Percentiles rank a stretch among this genome's conserved stretches.
Conservation (phyloP, 2,113 vertebrate species). For the Tamias sibiricus region DNA sequence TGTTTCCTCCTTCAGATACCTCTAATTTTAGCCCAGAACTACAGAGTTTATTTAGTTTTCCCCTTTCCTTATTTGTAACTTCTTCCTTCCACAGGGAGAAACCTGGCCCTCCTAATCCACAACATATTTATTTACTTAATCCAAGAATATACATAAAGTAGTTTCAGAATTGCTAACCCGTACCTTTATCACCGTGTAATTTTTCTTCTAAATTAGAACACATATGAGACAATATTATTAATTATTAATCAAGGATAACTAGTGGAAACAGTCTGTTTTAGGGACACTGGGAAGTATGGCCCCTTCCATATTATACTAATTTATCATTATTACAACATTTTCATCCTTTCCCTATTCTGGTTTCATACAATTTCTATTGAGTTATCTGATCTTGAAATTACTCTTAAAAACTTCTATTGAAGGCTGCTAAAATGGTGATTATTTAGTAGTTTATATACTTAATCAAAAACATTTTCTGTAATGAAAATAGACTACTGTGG, state of each 20-base stretch:
- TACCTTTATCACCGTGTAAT: not conserved
- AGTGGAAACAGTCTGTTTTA: constrained; percentile 12
- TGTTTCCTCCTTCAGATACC: not conserved
- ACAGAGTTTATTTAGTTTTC: not conserved
- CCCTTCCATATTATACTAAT: not conserved
- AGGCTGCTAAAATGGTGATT: constrained; percentile 42
- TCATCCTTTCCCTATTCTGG: constrained; percentile 1
- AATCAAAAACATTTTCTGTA: constrained; percentile 33
- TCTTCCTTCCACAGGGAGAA: not conserved
- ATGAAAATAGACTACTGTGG: not conserved
- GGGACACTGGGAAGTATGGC: not conserved
- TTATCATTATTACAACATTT: constrained; percentile 12
- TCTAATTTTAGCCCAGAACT: not conserved
- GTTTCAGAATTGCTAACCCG: not conserved
- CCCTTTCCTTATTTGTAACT: not conserved
- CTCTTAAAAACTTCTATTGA: constrained; percentile 30
- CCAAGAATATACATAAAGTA: not conserved
- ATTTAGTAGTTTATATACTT: constrained; percentile 31
- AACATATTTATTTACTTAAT: not conserved
- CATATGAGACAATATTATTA: not conserved
- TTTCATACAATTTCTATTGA: constrained; percentile 35
- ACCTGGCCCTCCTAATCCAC: not conserved
- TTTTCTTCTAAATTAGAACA: not conserved
- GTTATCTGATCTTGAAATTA: constrained; percentile 25
- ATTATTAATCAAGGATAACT: not conserved